Percentiles rank a stretch among this genome's conserved stretches.
These are phyloP conservation scores for Sclerodermus sp. DNA, from an alignment of 2,888 invertebrate genomes.

Conservation along the genomic window DNA sequence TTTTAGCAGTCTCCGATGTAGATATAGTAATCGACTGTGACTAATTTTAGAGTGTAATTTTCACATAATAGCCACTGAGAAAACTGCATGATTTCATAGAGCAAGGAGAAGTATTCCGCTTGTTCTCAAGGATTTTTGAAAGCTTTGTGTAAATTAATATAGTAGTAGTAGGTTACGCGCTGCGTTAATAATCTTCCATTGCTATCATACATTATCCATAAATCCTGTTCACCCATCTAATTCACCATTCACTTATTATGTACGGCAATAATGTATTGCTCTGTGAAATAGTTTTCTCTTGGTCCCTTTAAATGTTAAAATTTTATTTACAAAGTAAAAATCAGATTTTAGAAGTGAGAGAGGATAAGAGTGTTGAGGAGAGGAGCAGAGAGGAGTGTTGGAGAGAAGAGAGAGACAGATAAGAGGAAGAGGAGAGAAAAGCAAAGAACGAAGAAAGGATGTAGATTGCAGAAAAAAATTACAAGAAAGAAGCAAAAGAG, in stretches of 20 bases:
- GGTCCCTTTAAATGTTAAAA: neutral
- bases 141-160: constrained; percentile 47
- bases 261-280: neutral
- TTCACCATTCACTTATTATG: neutral
- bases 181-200: constrained; percentile 34
- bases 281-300: neutral
- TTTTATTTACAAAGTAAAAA: neutral
- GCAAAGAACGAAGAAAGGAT: neutral
- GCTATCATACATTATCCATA: constrained; percentile 32
- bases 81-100: constrained; percentile 40
- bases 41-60: constrained; percentile 40
- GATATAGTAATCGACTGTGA: constrained; percentile 31
- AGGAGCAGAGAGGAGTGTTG: too few species aligned
- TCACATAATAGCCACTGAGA: constrained; percentile 34
- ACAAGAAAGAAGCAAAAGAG: too few species aligned
- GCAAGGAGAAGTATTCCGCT: constrained; percentile 30
- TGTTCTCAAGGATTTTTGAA: constrained; percentile 48
- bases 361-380: too few species aligned
- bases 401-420: too few species aligned
- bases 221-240: constrained; percentile 29
- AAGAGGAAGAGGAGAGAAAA: too few species aligned
- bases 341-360: too few species aligned
- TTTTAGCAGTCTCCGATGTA: constrained; percentile 7
- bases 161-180: constrained; percentile 19
- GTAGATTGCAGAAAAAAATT: too few species aligned